Base-by-base conservation (phyloP, 2,797 vertebrate genomes). In the Anisognathus igniventris region DNA sequence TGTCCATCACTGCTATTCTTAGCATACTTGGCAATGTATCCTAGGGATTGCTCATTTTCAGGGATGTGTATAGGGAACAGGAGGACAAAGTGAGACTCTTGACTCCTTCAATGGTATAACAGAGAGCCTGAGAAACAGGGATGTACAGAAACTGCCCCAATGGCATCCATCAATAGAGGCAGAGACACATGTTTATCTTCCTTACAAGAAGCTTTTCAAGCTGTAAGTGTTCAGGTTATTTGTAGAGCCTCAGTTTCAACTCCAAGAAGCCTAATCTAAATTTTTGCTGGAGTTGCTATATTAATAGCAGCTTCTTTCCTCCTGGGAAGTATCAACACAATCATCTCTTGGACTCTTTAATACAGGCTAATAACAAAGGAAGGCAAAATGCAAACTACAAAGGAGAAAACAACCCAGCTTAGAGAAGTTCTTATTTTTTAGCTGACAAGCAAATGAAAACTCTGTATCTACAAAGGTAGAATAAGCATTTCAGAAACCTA, bases 241-340 rank as follows among this genome's bases (percentile, higher is more conserved):
- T 67, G 70, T 10, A 50, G n/a, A 68, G 30, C 23, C 48, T 79
- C 27, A 18, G 42, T 33, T 78, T 37, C 72, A 78, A 35, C 40
- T 87, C n/a, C 65, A 73, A 20, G 20, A 92, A 80, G 58, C 3
- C 39, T 72, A 75, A 93, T 70, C 39, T 81, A 48, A 61, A 57
- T 66, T 92, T 92, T 37, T 94, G 33, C 88, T 17, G 14, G 79
- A 72, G 54, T 28, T 84, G 77, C 40, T 76, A 14, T 75, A 81
- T 75, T 86, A 90, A 77, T 24, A 86, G 67, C 66, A 94, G 58
- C 35, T 62, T 65, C 61, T 79, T 84, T 84, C 65, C 88, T 94
- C 84, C 58, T 51, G 54, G 82, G 79, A 93, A 64, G 12, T 21
- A 96, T 66, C 82, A 93, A 83, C 39, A 58, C 68, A 72, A 65